Conservation (phyloP, 2,113 vertebrate genomes). For the Chaenogobius annularis region DNA sequence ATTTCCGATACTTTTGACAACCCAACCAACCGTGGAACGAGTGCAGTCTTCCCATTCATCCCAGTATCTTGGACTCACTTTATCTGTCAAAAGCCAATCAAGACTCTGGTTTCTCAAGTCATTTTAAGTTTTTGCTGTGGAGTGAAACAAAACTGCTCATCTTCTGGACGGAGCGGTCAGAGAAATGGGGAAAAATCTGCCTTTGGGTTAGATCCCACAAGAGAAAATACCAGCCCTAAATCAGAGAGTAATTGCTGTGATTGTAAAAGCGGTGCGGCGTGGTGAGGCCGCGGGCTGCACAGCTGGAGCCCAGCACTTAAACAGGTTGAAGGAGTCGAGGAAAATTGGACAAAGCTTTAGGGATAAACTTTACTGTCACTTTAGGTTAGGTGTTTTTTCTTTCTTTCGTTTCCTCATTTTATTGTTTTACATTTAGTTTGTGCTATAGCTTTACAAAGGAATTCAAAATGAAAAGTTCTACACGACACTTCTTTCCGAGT, state of each 20-base stretch:
- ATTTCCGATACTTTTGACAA: no score
- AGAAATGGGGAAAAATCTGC: not conserved
- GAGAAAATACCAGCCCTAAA: not conserved
- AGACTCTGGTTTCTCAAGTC: no score
- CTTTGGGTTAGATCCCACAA: not conserved
- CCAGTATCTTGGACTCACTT: no score
- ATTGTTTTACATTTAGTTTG: not conserved
- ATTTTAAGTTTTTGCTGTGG: not conserved
- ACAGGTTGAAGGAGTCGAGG: not conserved
- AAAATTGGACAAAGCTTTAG: constrained; percentile 3
- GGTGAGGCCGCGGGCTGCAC: constrained; percentile 1
- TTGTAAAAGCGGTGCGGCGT: constrained; percentile 4
- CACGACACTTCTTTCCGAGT: no score
- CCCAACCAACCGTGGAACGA: no score
- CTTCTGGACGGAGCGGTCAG: constrained; percentile 7
- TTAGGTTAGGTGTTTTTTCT: not conserved
- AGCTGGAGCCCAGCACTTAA: constrained; percentile 2
- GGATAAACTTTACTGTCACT: constrained; percentile 1
- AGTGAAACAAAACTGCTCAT: constrained; percentile 20
- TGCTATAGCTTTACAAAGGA: not conserved
- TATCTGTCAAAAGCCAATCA: no score
- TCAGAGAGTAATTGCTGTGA: constrained; percentile 6
- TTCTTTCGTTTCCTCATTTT: not conserved
- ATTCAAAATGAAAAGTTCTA: no score
- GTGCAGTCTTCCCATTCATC: no score